phyloP scores from a whole-genome alignment of 2,797 vertebrate species.

The Adelosebastes latens region DNA sequence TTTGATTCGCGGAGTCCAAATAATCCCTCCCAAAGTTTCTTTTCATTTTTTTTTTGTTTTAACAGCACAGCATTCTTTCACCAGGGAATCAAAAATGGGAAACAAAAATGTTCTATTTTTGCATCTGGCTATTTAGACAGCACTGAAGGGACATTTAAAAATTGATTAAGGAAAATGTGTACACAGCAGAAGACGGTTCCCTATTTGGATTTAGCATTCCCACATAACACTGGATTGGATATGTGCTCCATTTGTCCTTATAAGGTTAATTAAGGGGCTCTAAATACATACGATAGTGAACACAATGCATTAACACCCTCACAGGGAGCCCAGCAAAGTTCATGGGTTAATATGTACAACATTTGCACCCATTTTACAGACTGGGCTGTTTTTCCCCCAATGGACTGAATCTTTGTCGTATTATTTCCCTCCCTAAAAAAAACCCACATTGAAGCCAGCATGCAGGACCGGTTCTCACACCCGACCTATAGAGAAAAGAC shows the following conservation, averaged over 20 bases:
- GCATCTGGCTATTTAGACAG: constrained; percentile 8
- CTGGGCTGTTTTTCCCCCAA: constrained; percentile 1
- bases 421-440: constrained; percentile 26
- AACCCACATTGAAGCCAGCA: constrained; percentile 32
- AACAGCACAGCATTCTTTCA: constrained; percentile 50
- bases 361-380: constrained; percentile 14
- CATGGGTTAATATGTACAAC: constrained; percentile 25
- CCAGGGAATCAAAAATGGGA: constrained; percentile 47
- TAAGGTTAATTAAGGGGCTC: constrained; percentile 45
- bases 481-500: constrained; percentile 31
- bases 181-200: neutral
- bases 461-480: constrained; percentile 63
- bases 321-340: constrained; percentile 16
- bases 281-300: neutral
- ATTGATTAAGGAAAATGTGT: neutral
- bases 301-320: neutral
- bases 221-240: constrained; percentile 10
- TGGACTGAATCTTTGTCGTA: constrained; percentile 29
- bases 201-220: constrained; percentile 27
- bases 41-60: constrained; percentile 1
- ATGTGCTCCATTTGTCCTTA: constrained; percentile 34
- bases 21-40: constrained; percentile 43
- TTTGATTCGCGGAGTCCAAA: constrained; percentile 62
- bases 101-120: constrained; percentile 55
- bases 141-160: constrained; percentile 13